These are phyloP conservation scores for Leptopilina boulardi DNA, from an alignment of 1,140 invertebrate genomes.

Conservation along the genomic window DNA sequence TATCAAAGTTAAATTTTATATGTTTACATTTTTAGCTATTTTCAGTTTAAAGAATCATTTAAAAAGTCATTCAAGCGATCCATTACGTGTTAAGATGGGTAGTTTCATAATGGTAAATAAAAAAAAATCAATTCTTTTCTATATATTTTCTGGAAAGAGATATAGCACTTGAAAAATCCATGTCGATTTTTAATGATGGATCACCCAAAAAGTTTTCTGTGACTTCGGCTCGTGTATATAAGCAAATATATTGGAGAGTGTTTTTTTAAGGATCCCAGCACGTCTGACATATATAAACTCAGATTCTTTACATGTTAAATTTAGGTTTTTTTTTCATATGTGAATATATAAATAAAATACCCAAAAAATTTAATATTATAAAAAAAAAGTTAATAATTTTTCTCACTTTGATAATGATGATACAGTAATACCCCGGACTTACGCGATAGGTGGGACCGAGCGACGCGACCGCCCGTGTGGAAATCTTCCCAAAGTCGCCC, in stretches of 20 bases:
- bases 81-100: neutral
- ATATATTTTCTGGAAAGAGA: slow-evolving; percentile 14
- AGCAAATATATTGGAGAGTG: slow-evolving; percentile 56
- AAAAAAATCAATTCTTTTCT: slow-evolving; percentile 41
- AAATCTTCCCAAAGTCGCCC: no score
- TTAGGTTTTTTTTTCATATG: neutral
- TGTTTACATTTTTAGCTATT: neutral
- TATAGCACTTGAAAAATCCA: neutral
- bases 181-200: slow-evolving; percentile 29
- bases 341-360: neutral
- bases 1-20: slow-evolving; percentile 1
- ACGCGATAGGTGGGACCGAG: no score
- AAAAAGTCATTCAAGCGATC: neutral
- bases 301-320: neutral
- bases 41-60: neutral
- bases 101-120: slow-evolving; percentile 36
- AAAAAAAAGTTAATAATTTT: no score
- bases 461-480: no score
- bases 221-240: slow-evolving; percentile 50
- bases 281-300: slow-evolving; percentile 47
- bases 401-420: no score
- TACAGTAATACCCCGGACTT: no score
- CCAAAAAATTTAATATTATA: neutral
- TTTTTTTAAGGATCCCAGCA: slow-evolving; percentile 58
- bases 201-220: slow-evolving; percentile 34